Evolutionary conservation across 2,888 invertebrate species (phyloP).

Genomic region (Belgica antarctica): DNA sequence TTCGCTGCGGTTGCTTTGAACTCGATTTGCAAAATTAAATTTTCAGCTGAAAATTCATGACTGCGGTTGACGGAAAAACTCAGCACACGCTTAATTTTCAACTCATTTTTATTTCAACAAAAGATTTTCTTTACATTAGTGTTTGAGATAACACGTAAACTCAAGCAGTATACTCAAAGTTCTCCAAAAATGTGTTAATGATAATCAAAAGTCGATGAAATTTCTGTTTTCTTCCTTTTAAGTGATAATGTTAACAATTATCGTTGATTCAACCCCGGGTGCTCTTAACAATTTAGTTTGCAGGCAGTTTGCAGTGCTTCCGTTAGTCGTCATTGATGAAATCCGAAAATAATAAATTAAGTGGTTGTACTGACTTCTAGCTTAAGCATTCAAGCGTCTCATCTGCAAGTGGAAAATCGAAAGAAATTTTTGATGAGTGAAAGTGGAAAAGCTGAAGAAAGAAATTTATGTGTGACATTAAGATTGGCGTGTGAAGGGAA

Average conservation of each 20-base stretch:
- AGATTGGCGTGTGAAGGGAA: background rate
- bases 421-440: background rate
- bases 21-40: too few species aligned
- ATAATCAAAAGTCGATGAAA: background rate
- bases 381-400: constrained; percentile 32
- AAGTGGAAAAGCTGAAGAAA: background rate
- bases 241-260: background rate
- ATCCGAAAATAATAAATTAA: background rate
- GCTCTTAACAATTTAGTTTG: background rate
- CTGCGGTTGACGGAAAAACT: too few species aligned
- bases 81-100: too few species aligned
- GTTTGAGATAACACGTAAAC: background rate
- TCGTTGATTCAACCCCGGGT: background rate
- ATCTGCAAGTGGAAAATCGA: constrained; percentile 34
- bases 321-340: background rate
- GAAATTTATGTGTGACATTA: too few species aligned
- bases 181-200: too few species aligned
- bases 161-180: background rate
- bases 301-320: background rate
- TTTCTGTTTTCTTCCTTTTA: background rate
- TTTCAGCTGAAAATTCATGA: too few species aligned
- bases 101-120: background rate
- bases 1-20: too few species aligned
- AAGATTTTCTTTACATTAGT: background rate
- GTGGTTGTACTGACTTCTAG: background rate